These are phyloP conservation scores for Timema podura DNA, from an alignment of 2,888 invertebrate genomes.

Conservation along the genomic window DNA sequence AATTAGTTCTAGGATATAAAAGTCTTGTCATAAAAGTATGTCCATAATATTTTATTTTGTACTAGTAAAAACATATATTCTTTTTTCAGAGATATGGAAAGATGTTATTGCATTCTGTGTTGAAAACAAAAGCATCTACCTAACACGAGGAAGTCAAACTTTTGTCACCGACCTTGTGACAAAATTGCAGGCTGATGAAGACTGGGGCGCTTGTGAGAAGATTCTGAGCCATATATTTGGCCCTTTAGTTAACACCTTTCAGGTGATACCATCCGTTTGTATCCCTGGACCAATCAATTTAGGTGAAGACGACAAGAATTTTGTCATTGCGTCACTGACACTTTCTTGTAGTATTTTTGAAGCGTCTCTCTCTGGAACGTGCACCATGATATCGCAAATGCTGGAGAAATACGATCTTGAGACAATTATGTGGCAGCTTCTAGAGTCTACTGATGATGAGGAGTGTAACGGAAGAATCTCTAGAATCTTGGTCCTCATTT, in stretches of 20 bases:
- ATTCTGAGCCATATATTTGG: neutral
- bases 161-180: neutral
- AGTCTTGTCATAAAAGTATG: too few species aligned
- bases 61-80: too few species aligned
- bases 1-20: too few species aligned
- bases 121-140: neutral
- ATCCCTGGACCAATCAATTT: too few species aligned
- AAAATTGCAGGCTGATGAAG: neutral
- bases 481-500: neutral
- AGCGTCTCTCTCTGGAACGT: neutral
- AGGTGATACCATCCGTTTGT: too few species aligned
- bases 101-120: neutral
- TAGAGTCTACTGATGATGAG: neutral
- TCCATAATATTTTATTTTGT: too few species aligned
- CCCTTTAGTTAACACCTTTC: neutral
- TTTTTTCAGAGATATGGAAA: neutral
- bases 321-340: neutral
- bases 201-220: neutral
- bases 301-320: neutral
- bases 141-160: neutral
- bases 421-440: slow-evolving; percentile 6
- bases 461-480: neutral
- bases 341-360: neutral
- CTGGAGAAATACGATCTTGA: neutral
- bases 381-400: neutral